These are phyloP conservation scores for Ctenopoma kingsleyae DNA, from an alignment of 2,797 vertebrate species.

Conservation along the genomic window DNA sequence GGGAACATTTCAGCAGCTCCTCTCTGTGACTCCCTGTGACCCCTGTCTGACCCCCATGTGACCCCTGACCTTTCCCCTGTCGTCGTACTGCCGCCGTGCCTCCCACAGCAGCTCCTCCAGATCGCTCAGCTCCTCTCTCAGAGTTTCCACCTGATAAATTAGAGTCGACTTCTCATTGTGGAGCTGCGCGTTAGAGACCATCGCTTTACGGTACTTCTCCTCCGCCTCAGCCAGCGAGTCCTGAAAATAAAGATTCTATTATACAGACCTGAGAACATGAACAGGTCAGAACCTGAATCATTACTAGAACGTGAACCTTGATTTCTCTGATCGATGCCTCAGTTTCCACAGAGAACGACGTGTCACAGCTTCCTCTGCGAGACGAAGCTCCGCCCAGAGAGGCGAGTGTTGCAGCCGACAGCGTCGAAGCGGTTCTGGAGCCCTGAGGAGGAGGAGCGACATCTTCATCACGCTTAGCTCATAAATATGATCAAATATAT, in stretches of 20 bases:
- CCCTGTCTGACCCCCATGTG: neutral
- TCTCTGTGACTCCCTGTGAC: neutral
- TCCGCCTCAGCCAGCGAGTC: constrained; percentile 91
- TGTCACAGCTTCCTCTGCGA: constrained; percentile 93
- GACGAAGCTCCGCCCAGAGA: constrained; percentile 92
- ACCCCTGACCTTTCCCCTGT: constrained; percentile 85
- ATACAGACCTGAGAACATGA: too few species aligned
- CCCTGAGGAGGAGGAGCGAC: constrained; percentile 75
- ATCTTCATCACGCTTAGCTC: neutral
- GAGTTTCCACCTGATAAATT: constrained; percentile 93
- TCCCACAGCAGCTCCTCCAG: constrained; percentile 93
- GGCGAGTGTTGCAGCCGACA: constrained; percentile 92
- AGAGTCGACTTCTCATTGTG: constrained; percentile 94
- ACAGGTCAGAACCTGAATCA: too few species aligned
- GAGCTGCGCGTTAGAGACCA: constrained; percentile 95
- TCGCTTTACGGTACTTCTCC: constrained; percentile 92
- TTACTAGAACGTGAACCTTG: constrained; percentile 81
- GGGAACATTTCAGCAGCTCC: too few species aligned
- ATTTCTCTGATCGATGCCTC: constrained; percentile 95
- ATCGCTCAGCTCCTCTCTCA: constrained; percentile 89
- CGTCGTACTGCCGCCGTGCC: constrained; percentile 82
- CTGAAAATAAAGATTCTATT: constrained; percentile 67
- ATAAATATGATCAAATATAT: too few species aligned
- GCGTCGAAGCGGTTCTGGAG: constrained; percentile 88
- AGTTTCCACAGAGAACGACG: constrained; percentile 91